A percentile compares a stretch with the other conserved stretches of the same genome.
These are phyloP conservation scores for Pandemis heparana DNA, from an alignment of 2,888 invertebrate species.

Conservation along the genomic window DNA sequence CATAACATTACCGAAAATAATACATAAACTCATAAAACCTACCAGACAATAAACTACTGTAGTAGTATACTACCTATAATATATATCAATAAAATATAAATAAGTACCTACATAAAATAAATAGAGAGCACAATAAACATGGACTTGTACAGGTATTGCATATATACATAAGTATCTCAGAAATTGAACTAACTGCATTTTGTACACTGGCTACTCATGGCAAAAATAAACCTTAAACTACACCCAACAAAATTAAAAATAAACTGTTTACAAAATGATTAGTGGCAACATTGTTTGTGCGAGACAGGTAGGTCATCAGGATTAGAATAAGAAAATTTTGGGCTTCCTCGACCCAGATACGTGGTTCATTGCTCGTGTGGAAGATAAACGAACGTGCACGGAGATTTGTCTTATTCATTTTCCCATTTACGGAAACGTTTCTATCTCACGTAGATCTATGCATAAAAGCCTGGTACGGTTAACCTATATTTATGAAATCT, in stretches of 20 bases:
- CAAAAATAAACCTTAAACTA: neutral
- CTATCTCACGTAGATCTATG: constrained; percentile 1
- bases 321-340: neutral
- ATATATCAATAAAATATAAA: too few relatives aligned
- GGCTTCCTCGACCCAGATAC: constrained; percentile 52
- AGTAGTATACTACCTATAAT: too few relatives aligned
- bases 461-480: neutral
- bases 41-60: too few relatives aligned
- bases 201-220: neutral
- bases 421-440: constrained; percentile 26
- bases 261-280: too few relatives aligned
- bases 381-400: constrained; percentile 47
- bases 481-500: neutral
- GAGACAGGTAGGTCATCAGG: neutral
- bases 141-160: too few relatives aligned
- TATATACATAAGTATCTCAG: too few relatives aligned
- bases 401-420: constrained; percentile 45
- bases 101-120: too few relatives aligned
- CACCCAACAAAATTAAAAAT: too few relatives aligned
- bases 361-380: constrained; percentile 32
- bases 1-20: too few relatives aligned
- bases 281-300: neutral
- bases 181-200: too few relatives aligned
- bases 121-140: too few relatives aligned
- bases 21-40: too few relatives aligned